Evolutionary conservation across 2,888 invertebrate genomes (phyloP).

Genomic region (Thera obeliscata): DNA sequence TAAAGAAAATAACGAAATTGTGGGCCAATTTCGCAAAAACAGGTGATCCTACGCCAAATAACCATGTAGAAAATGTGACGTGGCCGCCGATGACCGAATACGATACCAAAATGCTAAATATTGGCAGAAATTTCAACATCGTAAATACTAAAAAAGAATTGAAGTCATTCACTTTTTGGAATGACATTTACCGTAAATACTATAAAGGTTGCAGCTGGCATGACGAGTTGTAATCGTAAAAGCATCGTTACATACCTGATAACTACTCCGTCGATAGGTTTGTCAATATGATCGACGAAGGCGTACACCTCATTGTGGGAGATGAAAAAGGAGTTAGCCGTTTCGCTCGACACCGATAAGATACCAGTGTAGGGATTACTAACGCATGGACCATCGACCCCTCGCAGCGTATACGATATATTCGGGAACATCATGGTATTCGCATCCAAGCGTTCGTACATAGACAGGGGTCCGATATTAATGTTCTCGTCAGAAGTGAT

Average conservation of each 20-base stretch:
- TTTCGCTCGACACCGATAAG: constrained; percentile 62
- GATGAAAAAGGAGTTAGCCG: constrained; percentile 74
- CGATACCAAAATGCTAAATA: constrained; percentile 55
- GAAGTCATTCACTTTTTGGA: constrained; percentile 68
- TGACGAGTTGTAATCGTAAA: constrained; percentile 61
- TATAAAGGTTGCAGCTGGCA: constrained; percentile 59
- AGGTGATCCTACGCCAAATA: constrained; percentile 63
- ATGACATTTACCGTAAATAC: constrained; percentile 60
- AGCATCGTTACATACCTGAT: constrained; percentile 60
- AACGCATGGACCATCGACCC: constrained; percentile 56
- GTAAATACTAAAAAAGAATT: constrained; percentile 55
- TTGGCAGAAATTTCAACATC: constrained; percentile 58
- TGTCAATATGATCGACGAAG: constrained; percentile 75
- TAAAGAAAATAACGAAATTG: constrained; percentile 66
- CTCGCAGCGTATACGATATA: constrained; percentile 68
- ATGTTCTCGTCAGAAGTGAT: constrained; percentile 52
- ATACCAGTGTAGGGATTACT: constrained; percentile 51
- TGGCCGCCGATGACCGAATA: constrained; percentile 64
- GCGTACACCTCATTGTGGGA: constrained; percentile 53
- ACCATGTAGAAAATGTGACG: constrained; percentile 44
- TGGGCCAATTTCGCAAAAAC: constrained; percentile 82
- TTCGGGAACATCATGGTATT: constrained; percentile 48
- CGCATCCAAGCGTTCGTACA: constrained; percentile 75
- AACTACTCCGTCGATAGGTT: constrained; percentile 68
- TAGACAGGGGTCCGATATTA: constrained; percentile 62